A percentile compares a stretch with the other conserved stretches of the same genome.
Conservation (phyloP, 2,797 vertebrate species). For the Diplodus puntazzo region DNA sequence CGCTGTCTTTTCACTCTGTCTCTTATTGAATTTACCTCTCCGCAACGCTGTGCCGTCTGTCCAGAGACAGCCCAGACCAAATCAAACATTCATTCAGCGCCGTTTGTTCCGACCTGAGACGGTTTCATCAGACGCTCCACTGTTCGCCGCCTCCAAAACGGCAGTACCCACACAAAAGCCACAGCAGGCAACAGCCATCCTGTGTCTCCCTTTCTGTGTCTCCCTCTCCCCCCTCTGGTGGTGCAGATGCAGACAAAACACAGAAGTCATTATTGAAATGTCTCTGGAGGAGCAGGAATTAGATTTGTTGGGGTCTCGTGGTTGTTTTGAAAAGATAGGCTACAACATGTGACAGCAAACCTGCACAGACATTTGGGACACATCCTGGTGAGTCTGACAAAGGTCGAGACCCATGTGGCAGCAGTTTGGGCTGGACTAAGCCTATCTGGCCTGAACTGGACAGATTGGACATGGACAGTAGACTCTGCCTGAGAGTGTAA, state of each 20-base stretch:
- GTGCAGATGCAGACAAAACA: constrained; percentile 76
- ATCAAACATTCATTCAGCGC: constrained; percentile 86
- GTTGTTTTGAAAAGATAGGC: constrained; percentile 68
- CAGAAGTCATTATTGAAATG: constrained; percentile 85
- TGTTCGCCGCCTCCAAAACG: constrained; percentile 71
- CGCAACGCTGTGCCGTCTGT: constrained; percentile 76
- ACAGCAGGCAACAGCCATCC: constrained; percentile 66
- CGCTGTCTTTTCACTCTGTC: constrained; percentile 77
- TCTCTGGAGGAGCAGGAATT: constrained; percentile 75
- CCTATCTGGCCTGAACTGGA: constrained; percentile 7
- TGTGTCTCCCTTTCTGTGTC: constrained; percentile 30
- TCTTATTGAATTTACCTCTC: constrained; percentile 84
- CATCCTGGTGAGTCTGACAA: constrained; percentile 45
- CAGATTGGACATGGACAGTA: constrained; percentile 1
- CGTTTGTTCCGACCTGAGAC: constrained; percentile 76
- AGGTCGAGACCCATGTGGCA: constrained; percentile 59
- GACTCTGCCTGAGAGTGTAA: background rate
- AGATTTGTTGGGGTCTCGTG: constrained; percentile 74
- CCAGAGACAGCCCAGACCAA: constrained; percentile 83
- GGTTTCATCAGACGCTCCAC: constrained; percentile 71
- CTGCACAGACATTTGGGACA: constrained; percentile 45
- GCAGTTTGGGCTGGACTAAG: constrained; percentile 22
- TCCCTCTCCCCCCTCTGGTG: constrained; percentile 49
- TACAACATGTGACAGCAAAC: constrained; percentile 67
- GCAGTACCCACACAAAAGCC: constrained; percentile 77